Conservation (phyloP, 64 coral and sea anemone genomes). For the Astreopora myriophthalma region DNA sequence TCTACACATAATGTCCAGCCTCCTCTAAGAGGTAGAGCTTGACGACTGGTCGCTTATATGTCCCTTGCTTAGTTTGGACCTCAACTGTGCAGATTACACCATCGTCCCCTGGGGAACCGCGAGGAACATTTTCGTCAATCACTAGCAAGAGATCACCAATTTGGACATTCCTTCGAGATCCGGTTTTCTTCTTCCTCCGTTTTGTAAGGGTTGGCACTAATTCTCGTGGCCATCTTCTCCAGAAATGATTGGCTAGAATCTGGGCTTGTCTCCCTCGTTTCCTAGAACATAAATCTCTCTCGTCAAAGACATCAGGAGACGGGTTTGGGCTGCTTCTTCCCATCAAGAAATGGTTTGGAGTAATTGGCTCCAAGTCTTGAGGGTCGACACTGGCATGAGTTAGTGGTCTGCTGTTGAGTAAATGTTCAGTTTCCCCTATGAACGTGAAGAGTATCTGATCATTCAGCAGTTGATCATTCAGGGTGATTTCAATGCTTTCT, state of each 20-base stretch:
- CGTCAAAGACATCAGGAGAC: slow-evolving; percentile 32
- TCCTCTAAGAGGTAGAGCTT: slow-evolving; percentile 43
- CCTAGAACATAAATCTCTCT: slow-evolving; percentile 43
- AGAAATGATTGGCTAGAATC: slow-evolving; percentile 2
- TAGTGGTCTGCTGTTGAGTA: slow-evolving; percentile 58
- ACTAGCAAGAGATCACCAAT: slow-evolving; percentile 21
- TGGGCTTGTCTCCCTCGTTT: slow-evolving; percentile 60
- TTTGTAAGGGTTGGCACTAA: neutral
- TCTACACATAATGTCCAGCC: slow-evolving; percentile 9
- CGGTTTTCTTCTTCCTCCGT: neutral
- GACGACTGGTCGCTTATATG: slow-evolving; percentile 19
- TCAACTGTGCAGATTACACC: neutral
- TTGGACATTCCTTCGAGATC: slow-evolving; percentile 11
- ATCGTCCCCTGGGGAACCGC: slow-evolving; percentile 26
- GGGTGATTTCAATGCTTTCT: slow-evolving; percentile 55
- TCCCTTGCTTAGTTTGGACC: slow-evolving; percentile 23
- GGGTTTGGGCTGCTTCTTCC: slow-evolving; percentile 54
- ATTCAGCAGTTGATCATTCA: slow-evolving; percentile 44
- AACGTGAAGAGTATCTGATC: slow-evolving; percentile 63
- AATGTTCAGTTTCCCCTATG: slow-evolving; percentile 33
- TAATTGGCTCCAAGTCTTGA: slow-evolving; percentile 51
- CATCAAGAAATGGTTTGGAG: slow-evolving; percentile 64
- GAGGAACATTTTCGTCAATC: neutral
- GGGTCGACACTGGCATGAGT: slow-evolving; percentile 54
- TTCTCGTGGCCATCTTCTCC: slow-evolving; percentile 24